Evolutionary conservation across 30 jellyfish, hydroid and myxozoan species (phyloP).

Genomic region (Clytia hemisphaerica): DNA sequence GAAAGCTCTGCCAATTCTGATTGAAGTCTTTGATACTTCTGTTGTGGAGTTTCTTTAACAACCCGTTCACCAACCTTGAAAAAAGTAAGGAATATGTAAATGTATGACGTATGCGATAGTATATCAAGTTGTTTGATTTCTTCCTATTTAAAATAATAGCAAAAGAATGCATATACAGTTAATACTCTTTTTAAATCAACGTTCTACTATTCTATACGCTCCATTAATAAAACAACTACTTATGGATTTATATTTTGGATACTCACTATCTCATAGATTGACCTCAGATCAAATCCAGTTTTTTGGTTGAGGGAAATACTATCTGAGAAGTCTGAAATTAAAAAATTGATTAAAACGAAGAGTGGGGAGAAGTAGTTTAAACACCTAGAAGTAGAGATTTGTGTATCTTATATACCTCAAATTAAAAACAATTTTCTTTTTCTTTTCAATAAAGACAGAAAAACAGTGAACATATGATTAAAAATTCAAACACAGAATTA

Average conservation of each 20-base stretch:
- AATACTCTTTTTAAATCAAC: background rate
- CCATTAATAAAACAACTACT: no score
- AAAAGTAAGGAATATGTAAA: background rate
- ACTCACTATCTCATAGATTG: slow-evolving; percentile 92
- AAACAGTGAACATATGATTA: background rate
- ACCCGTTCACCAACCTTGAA: slow-evolving; percentile 86
- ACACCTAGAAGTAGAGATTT: no score
- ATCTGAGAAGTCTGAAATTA: slow-evolving; percentile 80
- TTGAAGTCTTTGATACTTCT: slow-evolving; percentile 84
- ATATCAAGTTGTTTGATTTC: background rate
- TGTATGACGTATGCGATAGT: background rate
- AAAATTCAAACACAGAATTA: no score
- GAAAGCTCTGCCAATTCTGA: slow-evolving; percentile 69
- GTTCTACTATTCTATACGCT: background rate
- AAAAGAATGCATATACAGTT: background rate
- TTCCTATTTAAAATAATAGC: background rate
- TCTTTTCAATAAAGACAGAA: background rate
- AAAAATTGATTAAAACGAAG: background rate
- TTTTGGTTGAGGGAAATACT: slow-evolving; percentile 26
- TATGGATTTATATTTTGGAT: no score
- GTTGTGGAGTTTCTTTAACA: slow-evolving; percentile 90
- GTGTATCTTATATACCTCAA: no score
- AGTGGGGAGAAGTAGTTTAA: background rate
- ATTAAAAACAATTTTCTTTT: background rate
- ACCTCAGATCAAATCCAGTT: slow-evolving; percentile 75